Base-by-base conservation (phyloP, 2,113 vertebrate genomes). In the Erpornis zantholeuca region DNA sequence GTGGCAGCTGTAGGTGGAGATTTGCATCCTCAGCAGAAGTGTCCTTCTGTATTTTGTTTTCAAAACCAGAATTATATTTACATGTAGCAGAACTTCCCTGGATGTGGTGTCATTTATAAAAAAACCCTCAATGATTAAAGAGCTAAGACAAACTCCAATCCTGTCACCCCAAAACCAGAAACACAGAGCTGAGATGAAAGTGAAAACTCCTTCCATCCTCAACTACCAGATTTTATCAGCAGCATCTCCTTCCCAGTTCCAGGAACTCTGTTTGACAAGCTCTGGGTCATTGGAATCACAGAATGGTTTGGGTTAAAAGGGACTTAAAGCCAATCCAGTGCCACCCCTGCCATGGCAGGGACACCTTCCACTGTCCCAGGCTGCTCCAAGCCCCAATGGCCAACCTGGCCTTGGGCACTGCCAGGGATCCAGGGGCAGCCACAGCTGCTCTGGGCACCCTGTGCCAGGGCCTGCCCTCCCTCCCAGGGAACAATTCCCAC, bases 301-400 rank as follows among this genome's bases (percentile, higher is more conserved):
- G 61, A 68, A 38, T 18, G 38, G n/a, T 21, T 82, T 66, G 22
- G 52, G 5, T 0, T 44, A 36, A 22, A 33, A 80, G 14, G 12
- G 15, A 36, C 33, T 20, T 7, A 57, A 72, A 33, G 0, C 0
- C 0, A 42, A 42, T 19, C 44, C n/a, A 31, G 4, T 7, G 0
- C 66, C 42, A 64, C 21, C 25, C 16, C 35, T 33, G 35, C 42
- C 44, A 19, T 20, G 68, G n/a, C 68, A 88, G 44, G 31, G 59
- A 42, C 59, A 28, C 50, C 50, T 88, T 0, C 66, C 76, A 35
- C 49, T 15, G 24, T 24, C 1, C 75, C 56, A 79, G 56, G 73
- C 11, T 53, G 56, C 40, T 61, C 84, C 38, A 15, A 38, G 17
- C 12, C 63, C 38, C 19, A 50, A 0, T 38, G 5, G 61, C 73